Percentiles rank a stretch among this genome's conserved stretches.
phyloP scores from a whole-genome alignment of 2,113 vertebrate species.

The Saguinus imperator region DNA sequence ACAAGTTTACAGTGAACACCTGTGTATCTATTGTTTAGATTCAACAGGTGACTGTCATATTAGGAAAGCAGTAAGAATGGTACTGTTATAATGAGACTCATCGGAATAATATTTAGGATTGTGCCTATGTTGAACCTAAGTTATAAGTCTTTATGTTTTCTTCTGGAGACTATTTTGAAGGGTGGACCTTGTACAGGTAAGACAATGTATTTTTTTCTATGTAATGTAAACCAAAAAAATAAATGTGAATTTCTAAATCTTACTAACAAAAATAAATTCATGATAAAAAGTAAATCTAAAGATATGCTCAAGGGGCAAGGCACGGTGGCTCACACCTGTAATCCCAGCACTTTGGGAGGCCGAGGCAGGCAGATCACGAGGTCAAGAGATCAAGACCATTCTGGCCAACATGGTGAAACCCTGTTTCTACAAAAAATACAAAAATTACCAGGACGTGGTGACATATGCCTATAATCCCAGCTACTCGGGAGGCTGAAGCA shows the following conservation, averaged over 20 bases:
- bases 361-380: too few species aligned
- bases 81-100: background rate
- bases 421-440: too few species aligned
- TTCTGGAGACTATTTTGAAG: background rate
- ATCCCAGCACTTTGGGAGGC: too few species aligned
- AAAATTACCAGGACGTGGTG: too few species aligned
- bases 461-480: too few species aligned
- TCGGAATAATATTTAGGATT: background rate
- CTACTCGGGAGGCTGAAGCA: too few species aligned
- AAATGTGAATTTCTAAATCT: constrained; percentile 10
- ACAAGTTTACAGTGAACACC: background rate
- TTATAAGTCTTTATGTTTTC: background rate
- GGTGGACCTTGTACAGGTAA: background rate
- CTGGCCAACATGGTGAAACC: too few species aligned
- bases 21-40: background rate
- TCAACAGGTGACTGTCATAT: background rate
- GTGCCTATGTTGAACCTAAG: background rate
- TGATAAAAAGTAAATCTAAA: constrained; percentile 36
- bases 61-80: background rate
- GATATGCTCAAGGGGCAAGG: background rate
- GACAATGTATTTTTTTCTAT: background rate
- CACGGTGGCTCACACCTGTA: too few species aligned
- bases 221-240: background rate
- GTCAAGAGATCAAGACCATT: too few species aligned
- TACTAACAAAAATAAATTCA: background rate